phyloP scores from a whole-genome alignment of 2,797 vertebrate genomes.

The Danio jaintianensis region DNA sequence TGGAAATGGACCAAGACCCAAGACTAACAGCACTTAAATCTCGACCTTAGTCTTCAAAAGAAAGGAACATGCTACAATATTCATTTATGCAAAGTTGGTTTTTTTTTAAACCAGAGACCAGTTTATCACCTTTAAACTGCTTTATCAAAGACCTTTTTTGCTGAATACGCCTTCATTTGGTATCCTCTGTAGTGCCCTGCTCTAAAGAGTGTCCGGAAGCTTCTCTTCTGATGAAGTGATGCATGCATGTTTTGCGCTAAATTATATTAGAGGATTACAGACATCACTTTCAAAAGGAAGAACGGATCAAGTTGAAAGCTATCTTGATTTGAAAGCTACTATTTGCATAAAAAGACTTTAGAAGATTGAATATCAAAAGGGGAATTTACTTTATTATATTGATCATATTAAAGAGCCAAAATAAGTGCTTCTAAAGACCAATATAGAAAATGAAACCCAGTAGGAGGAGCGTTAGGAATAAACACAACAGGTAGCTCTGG shows the following conservation, averaged over 20 bases:
- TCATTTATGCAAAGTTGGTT: neutral
- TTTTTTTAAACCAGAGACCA: too few species aligned
- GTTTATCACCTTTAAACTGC: neutral
- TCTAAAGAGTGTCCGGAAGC: conserved; percentile 54
- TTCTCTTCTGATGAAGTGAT: conserved; percentile 44
- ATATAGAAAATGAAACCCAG: conserved; percentile 44
- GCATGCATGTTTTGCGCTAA: conserved; percentile 53
- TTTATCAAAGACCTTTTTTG: conserved; percentile 52
- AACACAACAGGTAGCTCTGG: neutral
- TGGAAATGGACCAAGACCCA: too few species aligned
- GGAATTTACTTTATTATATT: conserved; percentile 20
- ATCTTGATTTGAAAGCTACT: conserved; percentile 61
- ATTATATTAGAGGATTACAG: conserved; percentile 57
- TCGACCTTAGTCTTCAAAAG: neutral
- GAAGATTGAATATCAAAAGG: conserved; percentile 56
- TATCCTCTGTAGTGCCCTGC: conserved; percentile 52
- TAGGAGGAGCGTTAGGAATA: neutral
- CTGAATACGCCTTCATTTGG: conserved; percentile 68
- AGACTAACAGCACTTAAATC: neutral
- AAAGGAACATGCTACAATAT: neutral
- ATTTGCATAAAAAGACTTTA: conserved; percentile 61
- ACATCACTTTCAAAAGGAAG: conserved; percentile 53
- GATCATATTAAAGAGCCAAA: conserved; percentile 38
- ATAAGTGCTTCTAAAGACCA: conserved; percentile 42
- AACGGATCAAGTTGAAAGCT: conserved; percentile 50